Percentiles rank a stretch among this genome's conserved stretches.
These are phyloP conservation scores for Rhogogaster chlorosoma DNA, from an alignment of 2,888 invertebrate genomes.

Conservation along the genomic window DNA sequence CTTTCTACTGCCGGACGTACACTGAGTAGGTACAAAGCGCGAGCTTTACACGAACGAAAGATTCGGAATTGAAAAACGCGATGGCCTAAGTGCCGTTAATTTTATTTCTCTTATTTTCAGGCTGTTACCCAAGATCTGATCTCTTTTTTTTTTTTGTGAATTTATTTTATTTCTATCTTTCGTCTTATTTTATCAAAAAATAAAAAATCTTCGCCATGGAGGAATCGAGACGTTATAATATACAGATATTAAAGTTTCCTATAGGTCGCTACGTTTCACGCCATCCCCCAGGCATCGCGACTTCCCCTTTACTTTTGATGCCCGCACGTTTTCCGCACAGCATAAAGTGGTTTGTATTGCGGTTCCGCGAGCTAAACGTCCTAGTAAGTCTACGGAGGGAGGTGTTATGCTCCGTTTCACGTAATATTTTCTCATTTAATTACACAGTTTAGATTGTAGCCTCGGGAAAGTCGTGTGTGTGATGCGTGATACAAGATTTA, in stretches of 20 bases:
- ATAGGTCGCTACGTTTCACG: neutral
- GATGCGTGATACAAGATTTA: slow-evolving; percentile 41
- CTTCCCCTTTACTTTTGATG: slow-evolving; percentile 43
- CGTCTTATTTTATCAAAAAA: neutral
- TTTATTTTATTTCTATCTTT: neutral
- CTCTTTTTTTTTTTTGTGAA: neutral
- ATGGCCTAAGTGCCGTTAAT: slow-evolving; percentile 31
- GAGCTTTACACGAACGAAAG: slow-evolving; percentile 21
- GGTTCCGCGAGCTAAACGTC: slow-evolving; percentile 15
- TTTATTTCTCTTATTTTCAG: slow-evolving; percentile 34
- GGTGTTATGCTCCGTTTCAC: neutral
- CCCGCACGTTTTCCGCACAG: neutral
- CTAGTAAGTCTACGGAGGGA: neutral
- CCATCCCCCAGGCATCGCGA: slow-evolving; percentile 4
- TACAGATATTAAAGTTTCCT: neutral
- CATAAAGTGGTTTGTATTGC: slow-evolving; percentile 46
- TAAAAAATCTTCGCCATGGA: neutral
- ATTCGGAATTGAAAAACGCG: slow-evolving; percentile 37
- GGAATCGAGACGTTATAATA: neutral
- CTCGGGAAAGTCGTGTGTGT: neutral
- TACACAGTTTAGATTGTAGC: slow-evolving; percentile 30
- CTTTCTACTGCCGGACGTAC: slow-evolving; percentile 2
- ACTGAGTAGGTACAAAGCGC: slow-evolving; percentile 15
- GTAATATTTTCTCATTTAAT: slow-evolving; percentile 49
- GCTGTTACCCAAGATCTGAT: slow-evolving; percentile 45